Percentiles rank a stretch among this genome's conserved stretches.
phyloP scores from a whole-genome alignment of 1,140 invertebrate species.

The Melitaea cinxia region DNA sequence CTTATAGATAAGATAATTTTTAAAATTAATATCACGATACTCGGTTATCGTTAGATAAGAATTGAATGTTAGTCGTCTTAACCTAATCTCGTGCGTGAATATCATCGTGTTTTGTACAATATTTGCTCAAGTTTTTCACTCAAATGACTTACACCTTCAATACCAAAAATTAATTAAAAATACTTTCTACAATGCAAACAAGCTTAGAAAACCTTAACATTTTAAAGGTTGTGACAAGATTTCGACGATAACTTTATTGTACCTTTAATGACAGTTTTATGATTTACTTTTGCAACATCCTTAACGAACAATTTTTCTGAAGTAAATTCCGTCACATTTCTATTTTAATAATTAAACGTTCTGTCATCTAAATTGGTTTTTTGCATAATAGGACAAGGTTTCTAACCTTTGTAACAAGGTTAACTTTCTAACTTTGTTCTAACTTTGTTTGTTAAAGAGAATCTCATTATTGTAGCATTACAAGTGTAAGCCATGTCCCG shows the following conservation, averaged over 20 bases:
- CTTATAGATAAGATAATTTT: conserved; percentile 68
- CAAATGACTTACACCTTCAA: too few relatives aligned
- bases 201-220: conserved; percentile 8
- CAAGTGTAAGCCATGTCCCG: conserved; percentile 48
- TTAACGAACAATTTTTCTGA: neutral
- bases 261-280: conserved; percentile 4
- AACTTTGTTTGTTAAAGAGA: conserved; percentile 46
- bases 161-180: too few relatives aligned
- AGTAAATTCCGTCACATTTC: neutral
- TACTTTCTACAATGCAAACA: neutral
- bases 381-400: conserved; percentile 46
- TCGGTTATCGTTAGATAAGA: conserved; percentile 59
- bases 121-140: conserved; percentile 44
- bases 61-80: conserved; percentile 42
- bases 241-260: neutral
- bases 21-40: conserved; percentile 62
- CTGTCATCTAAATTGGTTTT: conserved; percentile 41
- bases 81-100: conserved; percentile 53
- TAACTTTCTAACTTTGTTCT: too few relatives aligned
- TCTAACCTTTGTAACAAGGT: too few relatives aligned
- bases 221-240: conserved; percentile 6
- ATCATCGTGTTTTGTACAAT: conserved; percentile 39
- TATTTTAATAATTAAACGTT: conserved; percentile 11
- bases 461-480: conserved; percentile 52
- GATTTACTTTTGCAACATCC: neutral